These are phyloP conservation scores for Laodelphax striatellus DNA, from an alignment of 1,140 invertebrate species.

Conservation along the genomic window DNA sequence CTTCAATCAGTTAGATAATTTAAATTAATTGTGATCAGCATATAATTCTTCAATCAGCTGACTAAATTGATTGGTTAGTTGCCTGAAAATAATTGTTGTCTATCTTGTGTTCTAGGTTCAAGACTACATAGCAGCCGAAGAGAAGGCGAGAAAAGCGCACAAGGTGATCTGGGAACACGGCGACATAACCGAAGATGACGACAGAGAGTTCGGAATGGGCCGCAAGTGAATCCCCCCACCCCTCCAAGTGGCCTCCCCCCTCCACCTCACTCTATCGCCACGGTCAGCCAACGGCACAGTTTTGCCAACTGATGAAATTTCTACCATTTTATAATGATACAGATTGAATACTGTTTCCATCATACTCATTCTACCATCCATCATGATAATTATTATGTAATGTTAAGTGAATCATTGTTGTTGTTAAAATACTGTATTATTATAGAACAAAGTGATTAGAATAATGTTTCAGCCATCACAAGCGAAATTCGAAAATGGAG, in stretches of 20 bases:
- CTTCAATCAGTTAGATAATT: too few relatives aligned
- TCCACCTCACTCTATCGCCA: background rate
- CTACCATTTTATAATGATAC: background rate
- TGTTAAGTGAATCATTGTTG: too few relatives aligned
- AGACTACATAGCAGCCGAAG: conserved; percentile 75
- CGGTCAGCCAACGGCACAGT: background rate
- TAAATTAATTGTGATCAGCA: too few relatives aligned
- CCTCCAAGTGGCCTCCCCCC: background rate
- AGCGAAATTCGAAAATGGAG: too few relatives aligned
- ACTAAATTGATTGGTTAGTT: too few relatives aligned
- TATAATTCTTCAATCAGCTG: too few relatives aligned
- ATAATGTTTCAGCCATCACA: too few relatives aligned
- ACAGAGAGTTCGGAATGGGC: conserved; percentile 55
- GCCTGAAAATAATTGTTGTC: background rate
- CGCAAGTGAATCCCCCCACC: background rate
- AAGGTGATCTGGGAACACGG: conserved; percentile 91
- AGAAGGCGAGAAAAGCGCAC: conserved; percentile 71
- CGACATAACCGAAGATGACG: conserved; percentile 90
- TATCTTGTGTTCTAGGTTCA: conserved; percentile 38
- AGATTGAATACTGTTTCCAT: background rate
- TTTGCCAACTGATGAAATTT: background rate
- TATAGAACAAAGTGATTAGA: too few relatives aligned
- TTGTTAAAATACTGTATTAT: too few relatives aligned
- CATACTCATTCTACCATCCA: background rate
- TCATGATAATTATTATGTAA: too few relatives aligned